Conservation (phyloP, 2,113 vertebrate species). For the Rhea americana region DNA sequence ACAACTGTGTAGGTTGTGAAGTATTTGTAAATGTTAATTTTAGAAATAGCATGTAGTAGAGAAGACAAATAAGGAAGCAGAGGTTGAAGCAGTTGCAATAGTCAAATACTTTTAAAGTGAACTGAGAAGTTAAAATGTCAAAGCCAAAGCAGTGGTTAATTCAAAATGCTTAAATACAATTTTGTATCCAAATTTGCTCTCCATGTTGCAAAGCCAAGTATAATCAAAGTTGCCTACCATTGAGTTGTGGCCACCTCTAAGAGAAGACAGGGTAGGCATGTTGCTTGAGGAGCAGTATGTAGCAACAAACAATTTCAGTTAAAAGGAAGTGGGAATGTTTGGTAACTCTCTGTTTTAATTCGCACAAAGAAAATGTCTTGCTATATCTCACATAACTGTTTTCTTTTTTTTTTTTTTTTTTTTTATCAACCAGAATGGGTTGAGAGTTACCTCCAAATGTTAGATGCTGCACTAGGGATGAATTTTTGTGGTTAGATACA, state of each 20-base stretch:
- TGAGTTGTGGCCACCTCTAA: not conserved
- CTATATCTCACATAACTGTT: not conserved
- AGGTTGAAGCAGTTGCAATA: not conserved
- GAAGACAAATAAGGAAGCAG: not conserved
- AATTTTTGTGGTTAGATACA: not conserved
- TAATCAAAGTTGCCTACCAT: not conserved
- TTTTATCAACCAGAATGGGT: not conserved
- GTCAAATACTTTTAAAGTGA: not conserved
- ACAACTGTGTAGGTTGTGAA: not conserved
- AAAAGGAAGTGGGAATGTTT: not conserved
- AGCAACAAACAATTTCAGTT: not conserved
- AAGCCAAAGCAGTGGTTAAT: conserved; percentile 24
- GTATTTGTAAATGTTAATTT: conserved; percentile 29
- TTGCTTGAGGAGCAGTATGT: not conserved
- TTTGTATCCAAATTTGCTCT: not conserved
- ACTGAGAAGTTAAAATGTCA: conserved; percentile 26
- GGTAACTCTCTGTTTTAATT: not conserved
- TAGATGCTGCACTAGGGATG: not conserved
- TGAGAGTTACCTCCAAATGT: not conserved
- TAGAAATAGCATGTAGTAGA: not conserved
- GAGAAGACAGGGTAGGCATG: not conserved
- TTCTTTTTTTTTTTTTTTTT: not conserved
- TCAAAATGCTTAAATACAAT: conserved; percentile 14
- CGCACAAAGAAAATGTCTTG: not conserved
- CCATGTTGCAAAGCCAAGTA: not conserved